Conservation (phyloP, 2,113 vertebrate genomes). For the Sinocyclocheilus rhinocerous region DNA sequence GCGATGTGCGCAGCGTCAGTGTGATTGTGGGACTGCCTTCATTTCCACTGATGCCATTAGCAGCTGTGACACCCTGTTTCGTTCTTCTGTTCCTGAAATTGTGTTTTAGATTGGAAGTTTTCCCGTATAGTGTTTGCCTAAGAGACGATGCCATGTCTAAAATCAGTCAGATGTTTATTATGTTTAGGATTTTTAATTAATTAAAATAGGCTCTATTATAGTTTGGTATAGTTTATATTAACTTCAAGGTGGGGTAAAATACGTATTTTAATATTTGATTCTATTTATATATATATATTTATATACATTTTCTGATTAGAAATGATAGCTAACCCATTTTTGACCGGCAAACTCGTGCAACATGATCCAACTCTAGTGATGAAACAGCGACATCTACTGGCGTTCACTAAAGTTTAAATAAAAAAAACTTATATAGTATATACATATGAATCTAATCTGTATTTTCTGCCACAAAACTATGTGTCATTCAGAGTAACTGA, state of each 20-base stretch:
- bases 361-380: neutral
- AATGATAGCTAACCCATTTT: neutral
- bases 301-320: neutral
- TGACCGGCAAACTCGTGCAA: neutral
- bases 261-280: neutral
- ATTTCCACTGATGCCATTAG: slow-evolving; percentile 18
- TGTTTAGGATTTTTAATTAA: neutral
- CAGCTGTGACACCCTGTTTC: neutral
- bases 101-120: neutral
- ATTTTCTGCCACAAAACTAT: no score
- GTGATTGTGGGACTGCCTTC: neutral
- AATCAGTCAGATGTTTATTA: neutral
- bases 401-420: neutral
- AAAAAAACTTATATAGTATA: no score
- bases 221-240: neutral
- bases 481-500: no score
- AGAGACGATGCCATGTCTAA: neutral
- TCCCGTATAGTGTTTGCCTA: neutral
- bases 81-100: neutral
- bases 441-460: no score
- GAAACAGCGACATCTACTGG: slow-evolving; percentile 10
- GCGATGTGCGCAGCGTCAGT: slow-evolving; percentile 28
- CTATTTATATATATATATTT: neutral
- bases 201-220: neutral
- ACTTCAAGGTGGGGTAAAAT: neutral